Base-by-base conservation (phyloP, 1,140 invertebrate genomes). In the Aleiodes sp. region DNA sequence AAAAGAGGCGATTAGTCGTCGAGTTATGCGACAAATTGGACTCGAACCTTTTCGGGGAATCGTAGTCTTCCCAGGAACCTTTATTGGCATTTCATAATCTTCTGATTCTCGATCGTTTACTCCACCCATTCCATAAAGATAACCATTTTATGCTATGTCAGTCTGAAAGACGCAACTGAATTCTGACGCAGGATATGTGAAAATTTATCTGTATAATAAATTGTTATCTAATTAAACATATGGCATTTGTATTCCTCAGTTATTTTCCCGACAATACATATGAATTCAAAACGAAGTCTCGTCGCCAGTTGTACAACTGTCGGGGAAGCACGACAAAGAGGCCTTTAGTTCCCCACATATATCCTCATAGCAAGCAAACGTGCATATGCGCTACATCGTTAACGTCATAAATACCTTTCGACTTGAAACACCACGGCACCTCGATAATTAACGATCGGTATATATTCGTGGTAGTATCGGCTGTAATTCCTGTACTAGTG, bases 391-490 rank as follows among this genome's bases (percentile, higher is more conserved):
- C 14, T 19, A 28, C 31, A 61, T 70, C 39, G 68, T 70, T 70
- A 70, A 57, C 59, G 60, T 70, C 68, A 63, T 70, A 70, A 70
- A 70, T 70, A 70, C 68, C 68, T 64, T 64, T 56, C 26, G 43
- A 33, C 65, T 67, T 31, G 65, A 33, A 41, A 63, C 33, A 24
- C 61, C 31, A 31, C 28, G 57, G 21, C 31, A 59, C 63, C 14
- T 14, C 57, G 31, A 60, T 70, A 70, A 70, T 70, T 70, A 70
- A 70, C 68, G 61, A 70, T 70, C 43, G 31, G 8, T 31, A 31
- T 43, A 46, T 29, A 43, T 31, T 9, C 26, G 10, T 39, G 24
- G 21, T 43, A 28, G n/a, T 59, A 70, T 64, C 26, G 68, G 61
- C 65, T 65, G 68, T 65, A 65, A 64, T 70, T 65, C 26, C 62